These are phyloP conservation scores for Procambarus clarkii DNA, from an alignment of 1,140 invertebrate genomes.

Conservation along the genomic window DNA sequence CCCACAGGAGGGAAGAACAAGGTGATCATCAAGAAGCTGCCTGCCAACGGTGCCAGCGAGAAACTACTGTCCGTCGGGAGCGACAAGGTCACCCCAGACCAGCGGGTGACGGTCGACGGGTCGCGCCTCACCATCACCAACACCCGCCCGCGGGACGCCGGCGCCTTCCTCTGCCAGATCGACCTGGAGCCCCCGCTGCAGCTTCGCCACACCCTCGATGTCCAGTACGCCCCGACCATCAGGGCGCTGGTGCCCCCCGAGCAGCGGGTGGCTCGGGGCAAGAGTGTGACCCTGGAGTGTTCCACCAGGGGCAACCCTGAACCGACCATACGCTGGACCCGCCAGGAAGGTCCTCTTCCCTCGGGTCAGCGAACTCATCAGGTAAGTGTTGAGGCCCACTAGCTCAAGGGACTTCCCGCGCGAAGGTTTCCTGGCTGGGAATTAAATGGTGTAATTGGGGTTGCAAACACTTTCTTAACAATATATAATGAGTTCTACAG, in stretches of 20 bases:
- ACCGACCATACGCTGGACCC: constrained; percentile 43
- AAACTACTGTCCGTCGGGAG: constrained; percentile 45
- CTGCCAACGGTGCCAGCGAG: constrained; percentile 29
- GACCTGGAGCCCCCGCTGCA: constrained; percentile 43
- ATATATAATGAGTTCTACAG: too few species aligned
- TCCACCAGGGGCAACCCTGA: constrained; percentile 31
- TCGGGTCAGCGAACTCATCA: constrained; percentile 11
- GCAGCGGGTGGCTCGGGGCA: constrained; percentile 25
- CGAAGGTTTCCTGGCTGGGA: too few species aligned
- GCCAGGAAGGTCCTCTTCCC: constrained; percentile 41
- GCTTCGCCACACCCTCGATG: constrained; percentile 41
- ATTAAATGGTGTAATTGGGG: too few species aligned
- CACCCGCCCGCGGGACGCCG: constrained; percentile 27
- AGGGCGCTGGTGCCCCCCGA: constrained; percentile 21
- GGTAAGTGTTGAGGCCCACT: neutral
- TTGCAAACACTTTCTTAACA: too few species aligned
- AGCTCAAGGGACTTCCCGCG: neutral
- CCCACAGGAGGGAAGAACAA: constrained; percentile 22
- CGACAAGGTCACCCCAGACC: constrained; percentile 38
- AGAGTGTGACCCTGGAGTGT: constrained; percentile 24
- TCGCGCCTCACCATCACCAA: constrained; percentile 44
- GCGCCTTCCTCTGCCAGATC: constrained; percentile 45
- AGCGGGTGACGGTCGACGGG: constrained; percentile 19
- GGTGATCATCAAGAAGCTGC: constrained; percentile 50
- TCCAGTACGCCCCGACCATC: constrained; percentile 48